A percentile compares a stretch with the other conserved stretches of the same genome.
phyloP scores from a whole-genome alignment of 1,140 invertebrate genomes.

The Lethrus apterus region DNA sequence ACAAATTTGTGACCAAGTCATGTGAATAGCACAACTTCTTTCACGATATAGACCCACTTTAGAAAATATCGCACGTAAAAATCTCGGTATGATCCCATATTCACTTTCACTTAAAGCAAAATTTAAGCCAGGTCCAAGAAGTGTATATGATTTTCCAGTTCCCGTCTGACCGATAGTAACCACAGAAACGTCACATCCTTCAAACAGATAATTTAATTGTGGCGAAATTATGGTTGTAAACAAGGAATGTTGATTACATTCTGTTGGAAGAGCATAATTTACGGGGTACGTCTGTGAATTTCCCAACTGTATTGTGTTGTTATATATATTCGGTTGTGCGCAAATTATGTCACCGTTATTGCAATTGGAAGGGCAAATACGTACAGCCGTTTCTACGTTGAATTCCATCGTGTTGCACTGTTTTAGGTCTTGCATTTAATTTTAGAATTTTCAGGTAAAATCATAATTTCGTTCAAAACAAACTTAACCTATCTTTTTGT shows the following conservation, averaged over 20 bases:
- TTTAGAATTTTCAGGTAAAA: too few relatives aligned
- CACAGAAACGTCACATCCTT: constrained; percentile 66
- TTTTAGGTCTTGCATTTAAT: too few relatives aligned
- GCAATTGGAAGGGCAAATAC: constrained; percentile 27
- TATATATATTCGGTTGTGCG: constrained; percentile 47
- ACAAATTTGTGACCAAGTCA: constrained; percentile 57
- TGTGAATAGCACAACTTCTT: constrained; percentile 51
- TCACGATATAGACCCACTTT: constrained; percentile 53
- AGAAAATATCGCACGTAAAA: constrained; percentile 64
- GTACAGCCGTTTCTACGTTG: constrained; percentile 36
- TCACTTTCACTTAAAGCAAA: constrained; percentile 62
- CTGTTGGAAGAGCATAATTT: constrained; percentile 52
- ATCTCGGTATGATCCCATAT: constrained; percentile 67
- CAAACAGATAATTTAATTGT: constrained; percentile 54
- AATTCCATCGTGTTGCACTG: constrained; percentile 35
- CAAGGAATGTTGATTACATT: constrained; percentile 43
- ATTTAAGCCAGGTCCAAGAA: constrained; percentile 66
- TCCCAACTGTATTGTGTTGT: constrained; percentile 48
- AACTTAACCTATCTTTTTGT: too few relatives aligned
- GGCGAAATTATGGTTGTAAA: constrained; percentile 43
- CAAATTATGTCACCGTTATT: constrained; percentile 42
- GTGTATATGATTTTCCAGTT: constrained; percentile 70
- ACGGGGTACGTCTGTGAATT: constrained; percentile 51
- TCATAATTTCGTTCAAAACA: too few relatives aligned
- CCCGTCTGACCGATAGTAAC: constrained; percentile 70